Evolutionary conservation across 2,888 invertebrate species (phyloP).

Genomic region (Peribatodes rhomboidaria): DNA sequence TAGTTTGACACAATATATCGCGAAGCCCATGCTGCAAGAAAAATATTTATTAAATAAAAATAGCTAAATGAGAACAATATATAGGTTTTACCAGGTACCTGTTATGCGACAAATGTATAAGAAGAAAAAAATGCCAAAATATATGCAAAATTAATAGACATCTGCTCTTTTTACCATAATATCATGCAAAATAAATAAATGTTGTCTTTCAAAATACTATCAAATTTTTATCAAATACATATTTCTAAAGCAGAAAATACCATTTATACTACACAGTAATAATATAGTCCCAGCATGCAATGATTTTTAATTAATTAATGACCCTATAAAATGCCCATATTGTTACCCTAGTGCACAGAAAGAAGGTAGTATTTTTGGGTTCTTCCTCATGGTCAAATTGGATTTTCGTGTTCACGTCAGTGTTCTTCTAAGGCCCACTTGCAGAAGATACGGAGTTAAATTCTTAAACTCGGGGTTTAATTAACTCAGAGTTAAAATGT

Average conservation of each 20-base stretch:
- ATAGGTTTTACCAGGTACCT: slow-evolving; percentile 20
- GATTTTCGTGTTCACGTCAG: too few relatives aligned
- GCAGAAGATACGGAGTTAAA: too few relatives aligned
- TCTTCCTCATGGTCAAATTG: too few relatives aligned
- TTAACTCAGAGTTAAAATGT: too few relatives aligned
- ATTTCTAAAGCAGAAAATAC: background rate
- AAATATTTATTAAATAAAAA: slow-evolving; percentile 46
- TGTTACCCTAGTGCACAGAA: too few relatives aligned
- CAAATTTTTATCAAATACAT: background rate
- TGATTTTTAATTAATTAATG: background rate
- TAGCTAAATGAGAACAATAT: slow-evolving; percentile 30
- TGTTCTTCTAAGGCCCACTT: too few relatives aligned
- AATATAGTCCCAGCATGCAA: slow-evolving; percentile 12
- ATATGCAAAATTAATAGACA: slow-evolving; percentile 14
- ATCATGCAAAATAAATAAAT: slow-evolving; percentile 21
- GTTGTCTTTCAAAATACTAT: background rate
- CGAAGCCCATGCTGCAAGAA: slow-evolving; percentile 72
- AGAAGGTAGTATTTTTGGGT: too few relatives aligned
- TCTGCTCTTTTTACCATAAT: background rate
- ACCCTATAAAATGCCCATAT: background rate
- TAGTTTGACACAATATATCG: slow-evolving; percentile 57
- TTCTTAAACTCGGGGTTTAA: too few relatives aligned
- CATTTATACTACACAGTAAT: background rate
- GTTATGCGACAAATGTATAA: slow-evolving; percentile 3
- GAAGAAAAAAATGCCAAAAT: slow-evolving; percentile 8